Evolutionary conservation across 2,797 vertebrate species (phyloP).

Genomic region (Okamejei kenojei): DNA sequence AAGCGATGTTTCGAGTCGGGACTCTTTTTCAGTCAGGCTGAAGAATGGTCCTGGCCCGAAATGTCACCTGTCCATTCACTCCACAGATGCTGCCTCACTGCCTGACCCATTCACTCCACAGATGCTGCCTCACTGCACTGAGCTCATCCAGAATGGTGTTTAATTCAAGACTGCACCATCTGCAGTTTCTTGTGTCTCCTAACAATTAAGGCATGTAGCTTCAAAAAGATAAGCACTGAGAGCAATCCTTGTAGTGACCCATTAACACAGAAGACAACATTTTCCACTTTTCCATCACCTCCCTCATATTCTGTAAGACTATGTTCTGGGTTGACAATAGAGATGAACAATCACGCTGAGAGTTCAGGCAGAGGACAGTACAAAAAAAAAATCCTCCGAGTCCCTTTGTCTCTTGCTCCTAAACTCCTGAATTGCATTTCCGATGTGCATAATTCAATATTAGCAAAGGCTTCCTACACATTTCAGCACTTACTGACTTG

Average conservation of each 20-base stretch:
- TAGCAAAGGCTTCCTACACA: neutral
- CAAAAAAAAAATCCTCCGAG: neutral
- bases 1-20: no score
- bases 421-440: neutral
- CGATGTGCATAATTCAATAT: neutral
- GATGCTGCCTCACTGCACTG: no score
- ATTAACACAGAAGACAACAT: neutral
- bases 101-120: no score
- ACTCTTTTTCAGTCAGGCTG: no score
- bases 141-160: no score
- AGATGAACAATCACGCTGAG: neutral
- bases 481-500: neutral
- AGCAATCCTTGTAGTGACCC: neutral
- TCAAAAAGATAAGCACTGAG: neutral
- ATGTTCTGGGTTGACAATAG: neutral
- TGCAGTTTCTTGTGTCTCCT: no score
- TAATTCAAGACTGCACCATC: no score
- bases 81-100: no score
- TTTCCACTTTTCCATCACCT: neutral
- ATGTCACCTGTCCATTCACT: no score
- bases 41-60: no score
- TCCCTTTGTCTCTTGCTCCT: neutral
- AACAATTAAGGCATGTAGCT: neutral
- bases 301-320: neutral
- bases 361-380: neutral